Evolutionary conservation across 64 coral and sea anemone genomes (phyloP).

Genomic region (Pachyseris speciosa): DNA sequence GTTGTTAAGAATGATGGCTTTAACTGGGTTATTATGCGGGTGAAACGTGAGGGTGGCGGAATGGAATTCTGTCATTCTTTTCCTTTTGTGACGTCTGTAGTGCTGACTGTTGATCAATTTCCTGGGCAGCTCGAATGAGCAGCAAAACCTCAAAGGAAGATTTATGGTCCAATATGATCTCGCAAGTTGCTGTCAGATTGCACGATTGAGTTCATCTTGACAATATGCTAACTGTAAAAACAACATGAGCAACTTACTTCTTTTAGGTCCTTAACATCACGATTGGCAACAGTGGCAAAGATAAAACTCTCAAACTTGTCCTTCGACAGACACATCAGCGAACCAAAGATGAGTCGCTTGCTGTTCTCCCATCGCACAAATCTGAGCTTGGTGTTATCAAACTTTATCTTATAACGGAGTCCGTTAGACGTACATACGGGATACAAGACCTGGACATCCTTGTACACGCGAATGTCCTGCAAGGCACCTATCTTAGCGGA

Average conservation of each 20-base stretch:
- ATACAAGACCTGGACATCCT: constrained; percentile 41
- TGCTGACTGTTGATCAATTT: too few relatives aligned
- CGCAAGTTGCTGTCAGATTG: too few relatives aligned
- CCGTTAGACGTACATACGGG: constrained; percentile 58
- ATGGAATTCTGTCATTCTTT: too few relatives aligned
- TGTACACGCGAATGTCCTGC: constrained; percentile 78
- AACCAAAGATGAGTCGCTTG: constrained; percentile 73
- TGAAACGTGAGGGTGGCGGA: too few relatives aligned
- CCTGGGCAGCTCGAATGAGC: too few relatives aligned
- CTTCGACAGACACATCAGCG: constrained; percentile 69
- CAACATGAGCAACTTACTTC: not conserved
- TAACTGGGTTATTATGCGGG: too few relatives aligned
- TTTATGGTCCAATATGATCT: too few relatives aligned
- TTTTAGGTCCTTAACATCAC: constrained; percentile 60
- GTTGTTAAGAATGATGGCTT: too few relatives aligned
- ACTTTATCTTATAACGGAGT: constrained; percentile 42
- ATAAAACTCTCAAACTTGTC: constrained; percentile 65
- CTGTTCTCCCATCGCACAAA: constrained; percentile 70
- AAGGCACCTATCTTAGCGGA: not conserved
- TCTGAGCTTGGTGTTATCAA: constrained; percentile 42
- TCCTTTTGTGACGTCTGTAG: too few relatives aligned
- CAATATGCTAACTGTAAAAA: too few relatives aligned
- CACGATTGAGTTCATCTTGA: too few relatives aligned
- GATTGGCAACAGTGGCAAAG: constrained; percentile 66
- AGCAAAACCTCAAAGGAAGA: too few relatives aligned